Conservation (phyloP, 2,113 vertebrate species). For the Zosterops japonicus region DNA sequence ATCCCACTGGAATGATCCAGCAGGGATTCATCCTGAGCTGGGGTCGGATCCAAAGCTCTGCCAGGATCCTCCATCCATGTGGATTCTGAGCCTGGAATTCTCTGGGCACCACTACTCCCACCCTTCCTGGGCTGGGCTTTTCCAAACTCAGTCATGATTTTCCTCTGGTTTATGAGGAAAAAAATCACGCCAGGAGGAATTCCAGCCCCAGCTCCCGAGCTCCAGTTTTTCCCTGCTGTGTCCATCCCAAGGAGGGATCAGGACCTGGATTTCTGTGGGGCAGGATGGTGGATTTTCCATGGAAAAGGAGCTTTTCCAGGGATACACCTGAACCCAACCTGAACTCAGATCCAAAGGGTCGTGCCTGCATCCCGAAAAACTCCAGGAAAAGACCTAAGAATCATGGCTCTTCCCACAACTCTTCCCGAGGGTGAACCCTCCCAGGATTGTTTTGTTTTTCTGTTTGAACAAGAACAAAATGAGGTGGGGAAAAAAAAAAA, state of each 20-base stretch:
- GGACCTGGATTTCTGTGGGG: neutral
- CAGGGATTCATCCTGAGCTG: fast-evolving
- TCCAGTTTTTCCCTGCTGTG: neutral
- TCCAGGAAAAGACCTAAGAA: neutral
- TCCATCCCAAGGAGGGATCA: neutral
- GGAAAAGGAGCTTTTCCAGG: neutral
- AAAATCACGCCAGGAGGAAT: neutral
- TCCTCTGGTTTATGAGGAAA: neutral
- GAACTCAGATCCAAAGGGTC: neutral
- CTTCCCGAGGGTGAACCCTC: neutral
- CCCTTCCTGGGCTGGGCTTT: neutral
- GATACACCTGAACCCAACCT: neutral
- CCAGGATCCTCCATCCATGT: fast-evolving
- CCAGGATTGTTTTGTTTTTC: neutral
- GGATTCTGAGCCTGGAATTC: neutral
- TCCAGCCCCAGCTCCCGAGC: neutral
- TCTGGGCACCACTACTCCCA: fast-evolving
- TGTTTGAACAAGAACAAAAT: neutral
- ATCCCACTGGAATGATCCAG: fast-evolving
- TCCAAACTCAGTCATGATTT: neutral
- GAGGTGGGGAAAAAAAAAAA: fast-evolving
- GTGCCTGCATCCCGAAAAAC: neutral
- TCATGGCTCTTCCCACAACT: fast-evolving
- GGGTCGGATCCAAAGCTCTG: neutral
- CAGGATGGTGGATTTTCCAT: neutral